Conservation (phyloP, 2,888 invertebrate genomes). For the Tipula confusa region DNA sequence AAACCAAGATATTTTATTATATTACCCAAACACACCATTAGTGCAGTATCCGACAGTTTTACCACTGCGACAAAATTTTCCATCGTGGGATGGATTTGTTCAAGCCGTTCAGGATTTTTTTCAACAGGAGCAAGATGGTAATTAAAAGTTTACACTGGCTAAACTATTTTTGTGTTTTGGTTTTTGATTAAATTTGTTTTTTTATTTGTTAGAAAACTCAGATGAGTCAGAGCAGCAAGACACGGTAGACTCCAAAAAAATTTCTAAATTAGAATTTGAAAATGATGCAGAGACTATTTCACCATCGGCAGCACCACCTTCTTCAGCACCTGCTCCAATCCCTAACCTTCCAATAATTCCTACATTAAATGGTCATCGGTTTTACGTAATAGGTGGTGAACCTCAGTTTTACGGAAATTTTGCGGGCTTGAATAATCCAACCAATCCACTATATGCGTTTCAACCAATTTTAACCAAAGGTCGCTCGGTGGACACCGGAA, state of each 20-base stretch:
- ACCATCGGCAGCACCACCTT: conserved; percentile 38
- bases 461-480: conserved; percentile 36
- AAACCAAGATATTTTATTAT: not conserved
- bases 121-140: not conserved
- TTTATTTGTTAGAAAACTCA: not conserved
- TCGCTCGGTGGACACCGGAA: conserved; percentile 36
- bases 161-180: too few species aligned
- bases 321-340: conserved; percentile 36
- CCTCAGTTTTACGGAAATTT: conserved; percentile 48
- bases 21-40: not conserved
- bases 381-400: conserved; percentile 56
- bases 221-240: not conserved
- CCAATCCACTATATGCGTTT: conserved; percentile 38
- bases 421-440: conserved; percentile 37
- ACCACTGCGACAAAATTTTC: conserved; percentile 36
- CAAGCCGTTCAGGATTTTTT: not conserved
- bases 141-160: too few species aligned
- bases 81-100: not conserved
- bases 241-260: not conserved
- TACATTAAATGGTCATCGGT: conserved; percentile 47
- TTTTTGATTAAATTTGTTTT: not conserved
- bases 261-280: conserved; percentile 34
- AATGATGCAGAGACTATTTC: conserved; percentile 32
- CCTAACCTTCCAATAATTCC: conserved; percentile 39
- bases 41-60: conserved; percentile 4